Conservation (phyloP, 2,888 invertebrate genomes). For the Platycheirus albimanus region DNA sequence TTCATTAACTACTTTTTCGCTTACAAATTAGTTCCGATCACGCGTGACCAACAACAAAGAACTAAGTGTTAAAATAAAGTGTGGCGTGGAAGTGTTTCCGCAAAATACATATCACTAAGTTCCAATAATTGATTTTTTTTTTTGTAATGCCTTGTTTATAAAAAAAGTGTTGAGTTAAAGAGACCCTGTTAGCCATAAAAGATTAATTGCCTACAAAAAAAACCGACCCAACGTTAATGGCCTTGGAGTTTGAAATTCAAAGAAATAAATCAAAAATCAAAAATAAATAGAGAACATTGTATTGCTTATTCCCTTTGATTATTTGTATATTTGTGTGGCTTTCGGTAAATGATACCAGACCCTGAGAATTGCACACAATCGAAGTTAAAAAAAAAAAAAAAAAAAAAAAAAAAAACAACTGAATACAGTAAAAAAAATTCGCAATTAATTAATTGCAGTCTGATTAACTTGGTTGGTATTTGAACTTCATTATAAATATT, state of each 20-base stretch:
- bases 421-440: too few relatives aligned
- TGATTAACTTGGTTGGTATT: conserved; percentile 25
- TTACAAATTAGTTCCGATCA: neutral
- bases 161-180: too few relatives aligned
- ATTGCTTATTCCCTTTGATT: conserved; percentile 13
- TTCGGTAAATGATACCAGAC: conserved; percentile 31
- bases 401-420: too few relatives aligned
- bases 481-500: conserved; percentile 9
- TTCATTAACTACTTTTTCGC: too few relatives aligned
- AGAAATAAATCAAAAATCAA: too few relatives aligned
- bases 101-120: neutral
- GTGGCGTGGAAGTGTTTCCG: neutral
- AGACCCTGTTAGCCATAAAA: too few relatives aligned
- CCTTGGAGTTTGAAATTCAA: too few relatives aligned
- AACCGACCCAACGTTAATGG: too few relatives aligned
- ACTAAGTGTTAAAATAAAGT: neutral
- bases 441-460: conserved; percentile 40
- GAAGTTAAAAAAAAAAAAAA: conserved; percentile 24
- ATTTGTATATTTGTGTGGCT: conserved; percentile 10
- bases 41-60: neutral
- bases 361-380: conserved; percentile 35
- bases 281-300: neutral
- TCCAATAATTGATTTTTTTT: too few relatives aligned
- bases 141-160: too few relatives aligned
- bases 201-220: too few relatives aligned